Conservation (phyloP, 2,888 invertebrate genomes). For the Aleiodes alternator region DNA sequence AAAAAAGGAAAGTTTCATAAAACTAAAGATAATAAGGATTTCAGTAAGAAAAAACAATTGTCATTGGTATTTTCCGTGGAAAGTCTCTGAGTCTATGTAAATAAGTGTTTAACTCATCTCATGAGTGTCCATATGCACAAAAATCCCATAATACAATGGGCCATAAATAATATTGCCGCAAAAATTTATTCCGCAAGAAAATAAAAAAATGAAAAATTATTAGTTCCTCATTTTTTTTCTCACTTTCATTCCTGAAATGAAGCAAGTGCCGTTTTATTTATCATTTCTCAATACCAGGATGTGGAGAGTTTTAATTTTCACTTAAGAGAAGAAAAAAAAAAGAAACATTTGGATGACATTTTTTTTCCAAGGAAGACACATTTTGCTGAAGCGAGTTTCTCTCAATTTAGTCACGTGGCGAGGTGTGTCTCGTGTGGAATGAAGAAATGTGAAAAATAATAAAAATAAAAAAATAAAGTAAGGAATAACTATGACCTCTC, state of each 20-base stretch:
- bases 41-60: background rate
- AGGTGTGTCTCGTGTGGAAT: background rate
- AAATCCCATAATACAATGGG: slow-evolving; percentile 18
- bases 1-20: slow-evolving; percentile 7
- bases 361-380: slow-evolving; percentile 8
- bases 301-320: background rate
- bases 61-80: slow-evolving; percentile 15
- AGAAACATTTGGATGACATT: slow-evolving; percentile 7
- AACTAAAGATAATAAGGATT: slow-evolving; percentile 13
- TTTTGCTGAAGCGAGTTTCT: slow-evolving; percentile 17
- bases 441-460: slow-evolving; percentile 12
- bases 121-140: slow-evolving; percentile 4
- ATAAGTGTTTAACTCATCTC: slow-evolving; percentile 23
- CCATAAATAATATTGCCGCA: slow-evolving; percentile 16
- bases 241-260: too few species aligned
- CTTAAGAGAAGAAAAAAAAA: slow-evolving; percentile 1
- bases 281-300: slow-evolving; percentile 22
- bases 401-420: slow-evolving; percentile 13
- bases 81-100: slow-evolving; percentile 19
- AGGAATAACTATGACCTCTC: slow-evolving; percentile 3
- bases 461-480: background rate
- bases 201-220: slow-evolving; percentile 6
- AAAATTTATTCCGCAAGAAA: slow-evolving; percentile 16
- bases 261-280: background rate
- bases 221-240: slow-evolving; percentile 15